These are phyloP conservation scores for Amaurobius ferox DNA, from an alignment of 2,888 invertebrate genomes.

Conservation along the genomic window DNA sequence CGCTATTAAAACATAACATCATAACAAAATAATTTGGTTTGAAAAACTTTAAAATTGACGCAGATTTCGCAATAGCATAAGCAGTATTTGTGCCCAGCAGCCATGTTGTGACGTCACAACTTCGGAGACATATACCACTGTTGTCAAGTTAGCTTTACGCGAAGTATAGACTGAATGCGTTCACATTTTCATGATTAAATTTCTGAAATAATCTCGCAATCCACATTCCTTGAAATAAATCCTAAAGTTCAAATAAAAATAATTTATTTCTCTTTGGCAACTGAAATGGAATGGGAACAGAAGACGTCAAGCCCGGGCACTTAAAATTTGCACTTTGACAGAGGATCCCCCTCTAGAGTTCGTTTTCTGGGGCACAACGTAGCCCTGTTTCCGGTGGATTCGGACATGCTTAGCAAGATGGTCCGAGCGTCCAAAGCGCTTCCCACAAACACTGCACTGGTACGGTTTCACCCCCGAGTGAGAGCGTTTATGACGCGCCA, in stretches of 20 bases:
- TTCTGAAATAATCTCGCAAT: no score
- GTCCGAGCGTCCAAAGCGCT: conserved; percentile 93
- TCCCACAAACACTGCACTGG: conserved; percentile 90
- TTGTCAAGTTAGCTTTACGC: no score
- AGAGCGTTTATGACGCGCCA: conserved; percentile 92
- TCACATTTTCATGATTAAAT: no score
- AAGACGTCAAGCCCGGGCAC: conserved; percentile 37
- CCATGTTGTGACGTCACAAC: no score
- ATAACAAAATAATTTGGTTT: no score
- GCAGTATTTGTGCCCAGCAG: no score
- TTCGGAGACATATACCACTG: no score
- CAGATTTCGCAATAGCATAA: no score
- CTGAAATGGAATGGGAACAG: conserved; percentile 33
- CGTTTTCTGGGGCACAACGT: conserved; percentile 47
- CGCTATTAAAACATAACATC: no score
- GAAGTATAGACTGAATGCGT: no score
- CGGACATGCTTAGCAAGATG: conserved; percentile 93
- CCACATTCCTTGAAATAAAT: no score
- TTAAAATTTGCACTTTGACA: conserved; percentile 67
- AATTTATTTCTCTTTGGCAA: conserved; percentile 70
- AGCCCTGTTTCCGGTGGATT: conserved; percentile 76
- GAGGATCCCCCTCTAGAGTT: conserved; percentile 27
- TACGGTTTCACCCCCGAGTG: conserved; percentile 97
- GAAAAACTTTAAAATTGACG: no score
- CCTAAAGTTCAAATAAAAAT: conserved; percentile 37